Conservation (phyloP, 2,797 vertebrate genomes). For the Sphenopsis melanotis region DNA sequence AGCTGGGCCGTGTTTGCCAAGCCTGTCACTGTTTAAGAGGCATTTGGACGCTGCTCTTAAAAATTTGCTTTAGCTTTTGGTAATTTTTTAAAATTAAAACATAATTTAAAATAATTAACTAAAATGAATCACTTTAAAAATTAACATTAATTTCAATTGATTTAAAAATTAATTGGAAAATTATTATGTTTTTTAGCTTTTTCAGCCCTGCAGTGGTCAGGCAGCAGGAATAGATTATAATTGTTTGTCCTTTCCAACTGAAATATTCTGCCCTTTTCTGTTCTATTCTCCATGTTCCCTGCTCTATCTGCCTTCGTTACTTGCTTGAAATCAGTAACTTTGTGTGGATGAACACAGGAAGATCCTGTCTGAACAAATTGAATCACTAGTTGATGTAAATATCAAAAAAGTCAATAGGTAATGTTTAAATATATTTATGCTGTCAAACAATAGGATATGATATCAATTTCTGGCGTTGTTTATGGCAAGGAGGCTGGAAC, state of each 20-base stretch:
- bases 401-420: background rate
- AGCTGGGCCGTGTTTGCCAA: background rate
- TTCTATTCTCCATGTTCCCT: accelerated
- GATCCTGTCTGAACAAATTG: background rate
- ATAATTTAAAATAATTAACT: background rate
- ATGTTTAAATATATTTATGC: background rate
- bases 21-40: background rate
- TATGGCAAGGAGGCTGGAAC: background rate
- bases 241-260: background rate
- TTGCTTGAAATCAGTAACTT: background rate
- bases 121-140: background rate
- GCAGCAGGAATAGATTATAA: background rate
- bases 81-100: background rate
- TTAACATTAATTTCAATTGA: background rate
- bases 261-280: background rate
- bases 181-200: background rate
- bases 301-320: background rate
- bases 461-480: background rate
- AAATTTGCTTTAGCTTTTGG: background rate
- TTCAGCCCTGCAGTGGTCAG: background rate
- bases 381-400: background rate
- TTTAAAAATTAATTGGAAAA: background rate
- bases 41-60: background rate
- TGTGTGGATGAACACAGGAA: background rate
- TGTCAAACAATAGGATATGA: background rate